These are phyloP conservation scores for Phenganax subtilis DNA, from an alignment of 92 coral and sea anemone species.

Conservation along the genomic window DNA sequence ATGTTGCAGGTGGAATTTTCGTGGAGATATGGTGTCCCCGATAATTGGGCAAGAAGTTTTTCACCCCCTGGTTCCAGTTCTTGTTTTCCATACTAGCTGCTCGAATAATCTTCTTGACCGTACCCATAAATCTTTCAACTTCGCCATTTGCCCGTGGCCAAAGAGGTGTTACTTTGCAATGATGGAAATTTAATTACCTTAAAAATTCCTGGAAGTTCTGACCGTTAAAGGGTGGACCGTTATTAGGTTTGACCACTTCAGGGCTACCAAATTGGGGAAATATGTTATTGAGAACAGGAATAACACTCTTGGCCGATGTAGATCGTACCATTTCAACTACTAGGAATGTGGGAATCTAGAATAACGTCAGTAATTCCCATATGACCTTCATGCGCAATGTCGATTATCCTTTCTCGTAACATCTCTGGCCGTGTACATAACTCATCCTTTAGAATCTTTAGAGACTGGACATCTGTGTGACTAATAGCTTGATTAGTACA, in stretches of 20 bases:
- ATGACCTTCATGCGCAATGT: constrained; percentile 29
- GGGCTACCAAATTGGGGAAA: constrained; percentile 26
- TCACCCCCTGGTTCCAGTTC: no score
- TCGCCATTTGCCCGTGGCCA: constrained; percentile 40
- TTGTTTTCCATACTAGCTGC: constrained; percentile 21
- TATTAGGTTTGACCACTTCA: constrained; percentile 18
- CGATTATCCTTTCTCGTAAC: constrained; percentile 19
- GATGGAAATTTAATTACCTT: neutral
- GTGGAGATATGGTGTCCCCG: no score
- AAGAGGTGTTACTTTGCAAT: constrained; percentile 22
- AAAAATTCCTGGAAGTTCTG: neutral
- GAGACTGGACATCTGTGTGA: neutral
- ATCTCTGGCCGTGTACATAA: constrained; percentile 12
- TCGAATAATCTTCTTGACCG: constrained; percentile 24
- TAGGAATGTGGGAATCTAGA: neutral
- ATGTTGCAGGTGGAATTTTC: no score
- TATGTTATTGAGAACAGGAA: constrained; percentile 28
- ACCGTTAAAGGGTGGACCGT: constrained; percentile 37
- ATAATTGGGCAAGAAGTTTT: no score
- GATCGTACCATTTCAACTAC: constrained; percentile 37
- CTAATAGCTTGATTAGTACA: neutral
- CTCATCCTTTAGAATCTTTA: constrained; percentile 13
- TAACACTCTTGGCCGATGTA: neutral
- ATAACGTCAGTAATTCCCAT: constrained; percentile 14
- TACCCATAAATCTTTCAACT: constrained; percentile 33